Conservation (phyloP, 2,113 vertebrate genomes). For the Pagrus major region DNA sequence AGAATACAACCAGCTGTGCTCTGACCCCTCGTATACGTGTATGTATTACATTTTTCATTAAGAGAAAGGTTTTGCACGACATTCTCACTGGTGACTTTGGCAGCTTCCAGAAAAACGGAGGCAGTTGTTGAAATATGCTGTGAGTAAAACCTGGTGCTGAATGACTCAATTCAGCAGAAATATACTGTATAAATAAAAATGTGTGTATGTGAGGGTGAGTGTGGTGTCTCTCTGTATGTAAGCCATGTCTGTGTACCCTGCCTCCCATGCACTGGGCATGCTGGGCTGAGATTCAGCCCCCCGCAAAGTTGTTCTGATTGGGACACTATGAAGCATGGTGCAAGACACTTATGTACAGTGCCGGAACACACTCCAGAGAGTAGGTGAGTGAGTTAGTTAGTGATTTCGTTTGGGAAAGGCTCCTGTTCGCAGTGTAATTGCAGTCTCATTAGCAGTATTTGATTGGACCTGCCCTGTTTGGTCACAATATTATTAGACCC, state of each 20-base stretch:
- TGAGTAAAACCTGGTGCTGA: neutral
- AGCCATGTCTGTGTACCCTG: neutral
- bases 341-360: too few species aligned
- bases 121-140: neutral
- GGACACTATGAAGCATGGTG: too few species aligned
- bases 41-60: constrained; percentile 1
- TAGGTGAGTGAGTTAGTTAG: too few species aligned
- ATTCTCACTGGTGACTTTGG: neutral
- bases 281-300: neutral
- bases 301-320: neutral
- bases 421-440: too few species aligned
- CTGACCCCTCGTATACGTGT: neutral
- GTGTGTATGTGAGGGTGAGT: neutral
- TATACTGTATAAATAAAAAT: neutral
- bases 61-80: neutral
- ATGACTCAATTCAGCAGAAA: constrained; percentile 10
- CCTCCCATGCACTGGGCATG: neutral
- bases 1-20: constrained; percentile 19
- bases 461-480: too few species aligned
- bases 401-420: too few species aligned
- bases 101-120: neutral
- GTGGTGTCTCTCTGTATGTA: neutral
- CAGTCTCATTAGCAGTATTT: too few species aligned
- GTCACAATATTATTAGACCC: too few species aligned
- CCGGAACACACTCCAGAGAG: too few species aligned